phyloP scores from a whole-genome alignment of 2,113 vertebrate species.

The Bufo gargarizans region DNA sequence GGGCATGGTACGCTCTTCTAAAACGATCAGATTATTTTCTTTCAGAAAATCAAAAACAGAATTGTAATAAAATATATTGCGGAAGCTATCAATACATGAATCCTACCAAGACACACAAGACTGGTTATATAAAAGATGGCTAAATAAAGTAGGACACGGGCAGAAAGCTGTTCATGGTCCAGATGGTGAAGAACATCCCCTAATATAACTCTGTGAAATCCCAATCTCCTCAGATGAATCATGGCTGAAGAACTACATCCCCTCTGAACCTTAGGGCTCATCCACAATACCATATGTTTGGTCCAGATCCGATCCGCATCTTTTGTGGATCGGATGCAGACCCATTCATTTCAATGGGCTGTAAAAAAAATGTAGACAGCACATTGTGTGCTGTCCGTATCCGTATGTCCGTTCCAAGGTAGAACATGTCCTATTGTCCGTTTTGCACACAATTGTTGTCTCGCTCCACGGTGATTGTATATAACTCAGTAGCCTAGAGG shows the following conservation, averaged over 20 bases:
- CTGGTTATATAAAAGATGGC: not conserved
- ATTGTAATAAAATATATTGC: not conserved
- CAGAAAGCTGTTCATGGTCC: not conserved
- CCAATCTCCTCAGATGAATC: not conserved
- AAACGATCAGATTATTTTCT: not conserved
- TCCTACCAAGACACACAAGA: not conserved
- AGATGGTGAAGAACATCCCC: conserved; percentile 6
- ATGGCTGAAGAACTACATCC: not conserved
- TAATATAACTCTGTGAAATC: not conserved
- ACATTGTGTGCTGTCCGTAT: no score
- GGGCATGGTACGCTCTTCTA: not conserved
- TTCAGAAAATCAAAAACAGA: not conserved
- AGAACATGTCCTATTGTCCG: no score
- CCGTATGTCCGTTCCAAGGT: no score
- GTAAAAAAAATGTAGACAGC: no score
- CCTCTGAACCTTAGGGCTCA: no score
- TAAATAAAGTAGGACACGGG: not conserved
- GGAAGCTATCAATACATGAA: not conserved
- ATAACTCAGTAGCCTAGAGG: no score
- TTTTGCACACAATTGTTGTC: no score
- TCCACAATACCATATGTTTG: no score
- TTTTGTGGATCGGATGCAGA: no score
- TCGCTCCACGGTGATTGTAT: no score
- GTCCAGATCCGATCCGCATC: no score
- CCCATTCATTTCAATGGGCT: no score